Conservation (phyloP, 1,140 invertebrate genomes). For the Drosophila albomicans region DNA sequence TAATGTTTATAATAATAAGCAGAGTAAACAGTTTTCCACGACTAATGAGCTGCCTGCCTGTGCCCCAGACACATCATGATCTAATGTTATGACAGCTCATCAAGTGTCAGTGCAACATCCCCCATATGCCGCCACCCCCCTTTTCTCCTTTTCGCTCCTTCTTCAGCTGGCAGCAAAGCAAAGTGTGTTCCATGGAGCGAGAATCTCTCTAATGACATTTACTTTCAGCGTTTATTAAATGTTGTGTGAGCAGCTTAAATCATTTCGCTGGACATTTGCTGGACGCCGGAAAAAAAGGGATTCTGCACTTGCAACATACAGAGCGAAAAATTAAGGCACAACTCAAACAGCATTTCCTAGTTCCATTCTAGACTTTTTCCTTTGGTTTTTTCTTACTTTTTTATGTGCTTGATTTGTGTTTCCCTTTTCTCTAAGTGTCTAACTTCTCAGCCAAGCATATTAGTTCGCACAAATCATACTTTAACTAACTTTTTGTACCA, state of each 20-base stretch:
- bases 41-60: conserved; percentile 66
- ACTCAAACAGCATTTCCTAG: background rate
- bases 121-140: background rate
- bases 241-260: conserved; percentile 69
- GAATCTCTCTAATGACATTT: conserved; percentile 74
- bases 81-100: conserved; percentile 84
- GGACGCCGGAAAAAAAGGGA: conserved; percentile 11
- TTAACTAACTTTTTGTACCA: background rate
- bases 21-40: conserved; percentile 70
- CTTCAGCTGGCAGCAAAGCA: background rate
- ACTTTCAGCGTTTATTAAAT: conserved; percentile 83
- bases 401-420: background rate
- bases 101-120: conserved; percentile 71
- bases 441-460: conserved; percentile 5
- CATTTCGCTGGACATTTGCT: conserved; percentile 60
- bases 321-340: conserved; percentile 1
- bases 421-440: conserved; percentile 13
- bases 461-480: conserved; percentile 22
- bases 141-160: background rate
- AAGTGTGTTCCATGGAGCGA: conserved; percentile 12
- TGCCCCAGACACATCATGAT: conserved; percentile 48
- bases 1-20: conserved; percentile 79
- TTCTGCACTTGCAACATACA: conserved; percentile 23
- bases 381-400: background rate
- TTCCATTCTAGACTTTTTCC: background rate